These are phyloP conservation scores for Passer domesticus DNA, from an alignment of 2,113 vertebrate species.

Conservation along the genomic window DNA sequence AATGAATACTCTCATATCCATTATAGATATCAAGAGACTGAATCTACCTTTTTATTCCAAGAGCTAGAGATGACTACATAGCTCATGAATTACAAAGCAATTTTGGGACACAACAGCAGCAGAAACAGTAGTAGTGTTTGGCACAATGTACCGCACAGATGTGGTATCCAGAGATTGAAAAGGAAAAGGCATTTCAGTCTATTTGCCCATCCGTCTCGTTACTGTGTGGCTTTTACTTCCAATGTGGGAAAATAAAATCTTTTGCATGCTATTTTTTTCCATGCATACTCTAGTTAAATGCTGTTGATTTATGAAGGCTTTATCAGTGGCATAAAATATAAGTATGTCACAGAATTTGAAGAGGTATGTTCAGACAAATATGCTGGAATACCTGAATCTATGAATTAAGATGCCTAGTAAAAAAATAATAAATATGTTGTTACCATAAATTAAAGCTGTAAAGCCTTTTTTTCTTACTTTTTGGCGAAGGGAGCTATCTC, in stretches of 20 bases:
- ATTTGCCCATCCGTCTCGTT: conserved; percentile 11
- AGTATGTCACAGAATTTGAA: conserved; percentile 15
- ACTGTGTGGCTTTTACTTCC: conserved; percentile 8
- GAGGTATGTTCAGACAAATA: conserved; percentile 31
- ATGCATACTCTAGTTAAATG: conserved; percentile 2
- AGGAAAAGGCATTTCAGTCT: conserved; percentile 28
- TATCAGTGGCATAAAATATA: conserved; percentile 31
- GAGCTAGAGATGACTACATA: conserved; percentile 22
- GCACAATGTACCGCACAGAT: conserved; percentile 10
- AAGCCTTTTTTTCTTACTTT: conserved; percentile 39
- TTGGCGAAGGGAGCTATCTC: background rate
- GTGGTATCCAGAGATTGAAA: conserved; percentile 1
- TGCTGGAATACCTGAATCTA: background rate
- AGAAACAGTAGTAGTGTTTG: background rate
- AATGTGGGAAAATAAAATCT: conserved; percentile 39
- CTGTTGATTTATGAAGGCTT: conserved; percentile 41
- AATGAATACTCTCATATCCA: conserved; percentile 19
- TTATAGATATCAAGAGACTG: conserved; percentile 37
- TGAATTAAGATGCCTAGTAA: conserved; percentile 6
- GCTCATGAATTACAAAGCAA: conserved; percentile 54
- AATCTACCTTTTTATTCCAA: conserved; percentile 52
- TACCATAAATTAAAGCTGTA: conserved; percentile 45
- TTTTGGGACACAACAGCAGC: conserved; percentile 41
- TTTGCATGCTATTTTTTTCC: conserved; percentile 36
- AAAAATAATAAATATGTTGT: conserved; percentile 55